Base-by-base conservation (phyloP, 2,797 vertebrate species). In the Pogonophryne albipinna region DNA sequence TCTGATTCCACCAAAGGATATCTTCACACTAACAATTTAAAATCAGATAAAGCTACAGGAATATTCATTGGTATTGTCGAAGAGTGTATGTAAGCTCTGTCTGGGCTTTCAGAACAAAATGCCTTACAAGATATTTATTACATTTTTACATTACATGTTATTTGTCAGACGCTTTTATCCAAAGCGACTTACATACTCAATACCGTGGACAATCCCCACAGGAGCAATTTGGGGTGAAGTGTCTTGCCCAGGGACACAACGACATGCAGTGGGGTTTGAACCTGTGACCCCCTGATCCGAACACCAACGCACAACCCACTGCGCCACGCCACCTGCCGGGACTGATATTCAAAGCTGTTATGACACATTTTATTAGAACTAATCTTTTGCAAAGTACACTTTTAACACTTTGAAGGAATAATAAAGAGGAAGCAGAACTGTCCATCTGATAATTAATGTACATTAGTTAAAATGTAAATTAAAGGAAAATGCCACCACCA, bases 101-200 rank as follows among this genome's bases (percentile, higher is more conserved):
- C 14, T 64, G 66, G 73, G 69, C 76, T 78, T n/a, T 66, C 46
- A 49, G 14, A 85, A 81, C 74, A 74, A 79, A 82, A 84, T 46
- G 71, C 45, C 62, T 77, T 12, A 73, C 62, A 70, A 56, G 17
- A 73, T 27, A 42, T 4, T 57, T 1, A 27, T 27, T 27, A 27
- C 4, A 27, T 27, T 27, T 27, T 27, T 27, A 27, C 27, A 27
- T 27, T 27, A 27, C 27, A 27, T 27, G 4, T 27, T 27, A 27
- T 4, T 27, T 27, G 27, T 27, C 5, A 5, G 27, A 27, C 4
- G 27, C 27, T 27, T 27, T 27, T 27, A 27, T 27, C 27, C 27
- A 27, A 27, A 27, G 27, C 27, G 27, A 27, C 27, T 27, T 27
- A 4, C 27, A 27, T 27, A 27, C 27, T 27, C 27, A 27, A 27